These are phyloP conservation scores for Siderastrea siderea DNA, from an alignment of 92 coral and sea anemone genomes.

Conservation along the genomic window DNA sequence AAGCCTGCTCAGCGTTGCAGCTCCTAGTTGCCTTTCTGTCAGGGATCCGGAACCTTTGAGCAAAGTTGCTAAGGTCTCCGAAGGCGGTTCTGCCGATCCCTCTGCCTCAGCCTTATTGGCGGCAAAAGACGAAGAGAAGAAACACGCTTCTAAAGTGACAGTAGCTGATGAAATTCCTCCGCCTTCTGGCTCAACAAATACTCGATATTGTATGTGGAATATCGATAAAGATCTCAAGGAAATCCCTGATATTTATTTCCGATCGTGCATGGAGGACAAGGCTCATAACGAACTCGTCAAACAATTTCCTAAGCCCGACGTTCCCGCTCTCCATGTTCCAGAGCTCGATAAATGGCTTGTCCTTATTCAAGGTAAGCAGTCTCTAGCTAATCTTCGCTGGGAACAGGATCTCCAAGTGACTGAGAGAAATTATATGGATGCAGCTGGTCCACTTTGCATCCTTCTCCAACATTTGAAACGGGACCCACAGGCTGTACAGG, in stretches of 20 bases:
- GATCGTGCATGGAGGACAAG: neutral
- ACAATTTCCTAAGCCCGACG: conserved; percentile 32
- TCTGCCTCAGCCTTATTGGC: conserved; percentile 37
- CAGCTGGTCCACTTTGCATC: too few species aligned
- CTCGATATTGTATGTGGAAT: neutral
- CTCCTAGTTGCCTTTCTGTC: conserved; percentile 27
- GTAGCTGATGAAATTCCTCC: conserved; percentile 1
- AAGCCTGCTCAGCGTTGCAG: conserved; percentile 18
- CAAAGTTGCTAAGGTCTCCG: conserved; percentile 31
- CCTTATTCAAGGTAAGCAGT: conserved; percentile 22
- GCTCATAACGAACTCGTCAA: conserved; percentile 10
- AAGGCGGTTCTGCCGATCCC: conserved; percentile 6
- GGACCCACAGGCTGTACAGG: too few species aligned
- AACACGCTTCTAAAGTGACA: conserved; percentile 4
- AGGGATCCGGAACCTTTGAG: conserved; percentile 1
- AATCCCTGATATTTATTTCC: too few species aligned
- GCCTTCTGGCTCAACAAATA: conserved; percentile 22
- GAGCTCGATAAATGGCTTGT: conserved; percentile 1
- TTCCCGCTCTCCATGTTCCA: conserved; percentile 11
- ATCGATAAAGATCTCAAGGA: too few species aligned
- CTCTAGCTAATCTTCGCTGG: conserved; percentile 32
- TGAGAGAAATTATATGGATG: neutral
- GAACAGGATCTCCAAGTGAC: conserved; percentile 35
- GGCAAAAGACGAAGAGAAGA: conserved; percentile 34
- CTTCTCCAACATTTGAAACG: too few species aligned